Base-by-base conservation (phyloP, 2,113 vertebrate species). In the Vanacampus margaritifer region DNA sequence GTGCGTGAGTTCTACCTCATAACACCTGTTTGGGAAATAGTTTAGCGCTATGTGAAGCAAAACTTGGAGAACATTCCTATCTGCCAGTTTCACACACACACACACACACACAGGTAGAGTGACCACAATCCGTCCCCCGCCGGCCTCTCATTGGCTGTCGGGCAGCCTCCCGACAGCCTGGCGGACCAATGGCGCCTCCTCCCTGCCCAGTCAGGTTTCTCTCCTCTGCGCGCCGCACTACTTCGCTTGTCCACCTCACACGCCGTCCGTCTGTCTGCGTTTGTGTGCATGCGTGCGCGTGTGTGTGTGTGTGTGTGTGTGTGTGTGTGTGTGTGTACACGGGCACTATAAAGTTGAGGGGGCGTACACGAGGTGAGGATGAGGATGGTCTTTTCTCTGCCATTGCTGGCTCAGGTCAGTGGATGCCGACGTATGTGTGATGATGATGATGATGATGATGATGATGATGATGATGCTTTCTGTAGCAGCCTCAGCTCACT, bases 381-480 rank as follows among this genome's bases (percentile, higher is more conserved):
- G 65, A 35, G 53, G 3, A 74, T 65, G 71, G 73, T 63, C 68
- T 76, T 79, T 66, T 48, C 72, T 32, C 23, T 65, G 68, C 61
- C 51, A 54, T 68, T 63, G 64, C 76, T 73, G 64, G 36, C 36
- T 43, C 19, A 43, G 37, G 23, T 62, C 37, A 62, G 37, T 24
- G 56, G 12, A 56, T 21, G 26, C 6, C 2, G 6, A 21, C 12
- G 8, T 48, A 8, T 21, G 19, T 48, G 19, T 21, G 7, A 10
- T 1, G 23, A 61, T 41, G 36, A 24, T 23, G 59, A 5, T 56
- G 53, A 26, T 56, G 53, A 16, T 56, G 53, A 28, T 28, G n/a
- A n/a, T n/a, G n/a, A 5, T 56, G 53, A 26, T 56, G 53, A 16
- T 56, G 53, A 28, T 28, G n/a, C n/a, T 41, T 41, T 41, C n/a